Evolutionary conservation across 1,140 invertebrate species (phyloP).

Genomic region (Rhizoglyphus robini): DNA sequence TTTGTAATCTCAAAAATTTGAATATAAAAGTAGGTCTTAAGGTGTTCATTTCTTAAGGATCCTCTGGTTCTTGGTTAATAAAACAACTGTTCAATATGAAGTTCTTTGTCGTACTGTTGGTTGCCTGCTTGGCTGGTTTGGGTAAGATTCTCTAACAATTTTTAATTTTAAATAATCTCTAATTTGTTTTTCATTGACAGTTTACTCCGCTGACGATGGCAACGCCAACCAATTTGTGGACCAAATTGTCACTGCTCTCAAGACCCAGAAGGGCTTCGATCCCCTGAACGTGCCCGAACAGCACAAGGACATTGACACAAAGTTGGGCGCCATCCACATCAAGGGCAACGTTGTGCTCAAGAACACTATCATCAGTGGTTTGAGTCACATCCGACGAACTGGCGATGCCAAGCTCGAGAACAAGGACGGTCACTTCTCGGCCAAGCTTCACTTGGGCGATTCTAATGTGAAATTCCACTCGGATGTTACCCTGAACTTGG

Average conservation of each 20-base stretch:
- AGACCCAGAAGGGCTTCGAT: constrained; percentile 6
- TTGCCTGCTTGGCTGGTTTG: background rate
- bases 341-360: background rate
- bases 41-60: too few relatives aligned
- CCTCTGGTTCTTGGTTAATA: background rate
- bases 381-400: background rate
- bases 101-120: background rate
- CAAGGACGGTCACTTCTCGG: background rate
- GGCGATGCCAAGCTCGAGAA: constrained; percentile 1
- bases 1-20: too few relatives aligned
- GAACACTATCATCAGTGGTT: background rate
- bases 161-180: background rate
- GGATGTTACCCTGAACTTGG: background rate
- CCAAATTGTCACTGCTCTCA: constrained; percentile 6
- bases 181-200: background rate
- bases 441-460: background rate
- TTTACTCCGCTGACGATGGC: background rate
- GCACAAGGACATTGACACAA: background rate
- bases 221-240: constrained; percentile 12
- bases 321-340: background rate
- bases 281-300: background rate
- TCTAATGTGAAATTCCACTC: background rate
- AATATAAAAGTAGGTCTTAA: too few relatives aligned
- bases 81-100: background rate
- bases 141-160: background rate